These are phyloP conservation scores for Taphrorychus bicolor DNA, from an alignment of 2,888 invertebrate species.

Conservation along the genomic window DNA sequence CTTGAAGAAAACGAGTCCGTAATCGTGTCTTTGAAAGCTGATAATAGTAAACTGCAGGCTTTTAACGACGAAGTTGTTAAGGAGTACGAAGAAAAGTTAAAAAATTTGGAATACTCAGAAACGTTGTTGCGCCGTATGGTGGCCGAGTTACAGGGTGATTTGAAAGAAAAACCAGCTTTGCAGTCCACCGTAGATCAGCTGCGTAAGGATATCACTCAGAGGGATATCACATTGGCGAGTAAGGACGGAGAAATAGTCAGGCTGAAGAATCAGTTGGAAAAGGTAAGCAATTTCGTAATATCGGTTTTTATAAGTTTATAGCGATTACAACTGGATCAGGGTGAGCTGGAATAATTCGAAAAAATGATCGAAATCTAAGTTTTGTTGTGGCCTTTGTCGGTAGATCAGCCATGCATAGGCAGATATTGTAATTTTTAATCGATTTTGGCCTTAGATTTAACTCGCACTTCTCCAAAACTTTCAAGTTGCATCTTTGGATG, in stretches of 20 bases:
- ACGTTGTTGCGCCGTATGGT: conserved; percentile 33
- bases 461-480: too few species aligned
- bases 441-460: too few species aligned
- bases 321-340: too few species aligned
- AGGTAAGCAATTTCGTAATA: too few species aligned
- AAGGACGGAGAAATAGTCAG: conserved; percentile 44
- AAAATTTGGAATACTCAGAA: conserved; percentile 33
- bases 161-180: conserved; percentile 6
- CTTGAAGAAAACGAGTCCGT: conserved; percentile 49
- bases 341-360: too few species aligned
- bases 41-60: conserved; percentile 46
- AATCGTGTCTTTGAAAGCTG: conserved; percentile 44
- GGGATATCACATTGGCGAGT: conserved; percentile 35
- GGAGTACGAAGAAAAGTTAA: conserved; percentile 27
- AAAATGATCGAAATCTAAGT: too few species aligned
- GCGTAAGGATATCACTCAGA: conserved; percentile 40
- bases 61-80: conserved; percentile 43
- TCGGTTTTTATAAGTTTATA: too few species aligned
- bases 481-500: too few species aligned
- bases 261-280: conserved; percentile 45
- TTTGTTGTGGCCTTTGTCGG: too few species aligned
- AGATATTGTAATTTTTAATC: too few species aligned
- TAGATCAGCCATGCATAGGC: too few species aligned
- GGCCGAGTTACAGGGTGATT: conserved; percentile 25
- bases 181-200: conserved; percentile 15